phyloP scores from a whole-genome alignment of 2,888 invertebrate species.

The Agelastica alni region DNA sequence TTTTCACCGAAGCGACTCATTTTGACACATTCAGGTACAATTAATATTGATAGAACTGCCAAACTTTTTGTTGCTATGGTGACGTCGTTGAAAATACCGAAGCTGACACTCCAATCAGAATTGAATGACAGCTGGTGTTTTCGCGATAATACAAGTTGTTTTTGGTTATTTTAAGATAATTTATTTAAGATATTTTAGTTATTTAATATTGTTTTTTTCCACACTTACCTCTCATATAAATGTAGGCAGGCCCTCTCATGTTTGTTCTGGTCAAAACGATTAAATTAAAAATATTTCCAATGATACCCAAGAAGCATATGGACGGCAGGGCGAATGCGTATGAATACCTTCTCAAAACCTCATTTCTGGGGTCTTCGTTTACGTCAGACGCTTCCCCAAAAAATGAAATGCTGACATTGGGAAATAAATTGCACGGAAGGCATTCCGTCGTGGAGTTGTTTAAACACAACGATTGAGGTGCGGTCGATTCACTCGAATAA shows the following conservation, averaged over 20 bases:
- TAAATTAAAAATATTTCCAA: conserved; percentile 78
- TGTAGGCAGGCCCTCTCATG: conserved; percentile 79
- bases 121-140: too few relatives aligned
- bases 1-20: too few relatives aligned
- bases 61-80: too few relatives aligned
- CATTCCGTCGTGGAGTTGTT: conserved; percentile 49
- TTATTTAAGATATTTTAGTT: too few relatives aligned
- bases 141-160: too few relatives aligned
- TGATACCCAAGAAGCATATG: conserved; percentile 73
- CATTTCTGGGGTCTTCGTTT: conserved; percentile 65
- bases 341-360: conserved; percentile 63
- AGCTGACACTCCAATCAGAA: too few relatives aligned
- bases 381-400: conserved; percentile 39
- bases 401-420: conserved; percentile 45
- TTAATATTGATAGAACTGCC: too few relatives aligned
- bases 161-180: too few relatives aligned
- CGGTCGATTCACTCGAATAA: conserved; percentile 54
- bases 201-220: too few relatives aligned
- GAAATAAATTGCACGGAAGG: conserved; percentile 47
- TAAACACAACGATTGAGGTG: conserved; percentile 46
- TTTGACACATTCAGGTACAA: too few relatives aligned
- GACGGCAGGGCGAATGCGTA: conserved; percentile 71
- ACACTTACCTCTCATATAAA: conserved; percentile 75
- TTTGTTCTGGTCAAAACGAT: conserved; percentile 76
- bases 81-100: too few relatives aligned